phyloP scores from a whole-genome alignment of 2,888 invertebrate species.

The Noctua janthina region DNA sequence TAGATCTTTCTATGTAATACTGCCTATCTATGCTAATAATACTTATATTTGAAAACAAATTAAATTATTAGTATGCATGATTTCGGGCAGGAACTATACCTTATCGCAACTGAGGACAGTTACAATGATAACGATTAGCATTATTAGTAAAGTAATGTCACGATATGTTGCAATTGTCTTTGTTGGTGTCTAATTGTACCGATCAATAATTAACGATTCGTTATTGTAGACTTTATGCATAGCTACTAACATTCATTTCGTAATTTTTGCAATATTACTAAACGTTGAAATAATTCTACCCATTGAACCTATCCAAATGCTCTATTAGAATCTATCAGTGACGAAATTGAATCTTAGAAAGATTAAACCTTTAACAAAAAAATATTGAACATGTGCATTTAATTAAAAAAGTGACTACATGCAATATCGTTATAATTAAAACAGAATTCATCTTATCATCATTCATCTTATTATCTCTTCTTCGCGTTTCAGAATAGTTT shows the following conservation, averaged over 20 bases:
- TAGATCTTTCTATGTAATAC: background rate
- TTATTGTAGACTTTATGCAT: no score
- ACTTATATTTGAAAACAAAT: background rate
- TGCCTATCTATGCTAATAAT: background rate
- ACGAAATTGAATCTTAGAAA: background rate
- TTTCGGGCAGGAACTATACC: conserved; percentile 21
- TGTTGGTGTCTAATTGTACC: background rate
- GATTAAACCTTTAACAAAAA: background rate
- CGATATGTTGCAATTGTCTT: conserved; percentile 37
- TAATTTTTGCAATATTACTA: no score
- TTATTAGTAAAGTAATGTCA: conserved; percentile 37
- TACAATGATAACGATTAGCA: conserved; percentile 66
- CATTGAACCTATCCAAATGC: background rate
- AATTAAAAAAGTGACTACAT: background rate
- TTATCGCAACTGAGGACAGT: conserved; percentile 60
- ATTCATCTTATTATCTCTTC: background rate
- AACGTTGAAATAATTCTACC: background rate
- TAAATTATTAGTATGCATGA: conserved; percentile 3
- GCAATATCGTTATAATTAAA: background rate
- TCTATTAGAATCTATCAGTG: background rate
- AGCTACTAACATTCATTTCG: background rate
- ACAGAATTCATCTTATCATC: background rate
- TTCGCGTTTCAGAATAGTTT: background rate
- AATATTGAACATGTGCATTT: background rate
- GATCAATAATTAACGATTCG: background rate